A percentile compares a stretch with the other conserved stretches of the same genome.
phyloP scores from a whole-genome alignment of 1,140 invertebrate genomes.

The Antheraea mylitta region DNA sequence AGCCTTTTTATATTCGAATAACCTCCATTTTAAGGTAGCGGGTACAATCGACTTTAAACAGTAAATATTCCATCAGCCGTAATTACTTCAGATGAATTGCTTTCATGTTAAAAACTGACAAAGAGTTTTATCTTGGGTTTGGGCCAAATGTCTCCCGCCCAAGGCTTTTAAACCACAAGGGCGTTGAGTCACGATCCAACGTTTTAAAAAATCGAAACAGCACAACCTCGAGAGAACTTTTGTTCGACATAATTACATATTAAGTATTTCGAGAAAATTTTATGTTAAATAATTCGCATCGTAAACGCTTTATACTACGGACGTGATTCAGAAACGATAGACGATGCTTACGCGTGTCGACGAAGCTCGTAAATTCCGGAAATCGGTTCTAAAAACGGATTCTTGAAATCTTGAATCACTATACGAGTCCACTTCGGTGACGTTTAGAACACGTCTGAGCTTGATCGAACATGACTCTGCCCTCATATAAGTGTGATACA shows the following conservation, averaged over 20 bases:
- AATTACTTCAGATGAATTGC: constrained; percentile 29
- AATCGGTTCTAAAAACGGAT: constrained; percentile 8
- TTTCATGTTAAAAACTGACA: constrained; percentile 15
- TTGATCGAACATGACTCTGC: constrained; percentile 48
- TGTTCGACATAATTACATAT: constrained; percentile 27
- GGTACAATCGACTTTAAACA: background rate
- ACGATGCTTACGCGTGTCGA: constrained; percentile 38
- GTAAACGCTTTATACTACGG: constrained; percentile 6
- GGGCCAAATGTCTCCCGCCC: constrained; percentile 32
- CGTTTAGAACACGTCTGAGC: constrained; percentile 62
- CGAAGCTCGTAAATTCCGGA: constrained; percentile 15
- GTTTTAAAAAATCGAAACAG: constrained; percentile 28
- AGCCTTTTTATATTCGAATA: background rate
- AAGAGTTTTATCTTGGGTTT: constrained; percentile 24
- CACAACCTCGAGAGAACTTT: constrained; percentile 13
- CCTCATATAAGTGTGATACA: constrained; percentile 31
- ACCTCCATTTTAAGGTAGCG: background rate
- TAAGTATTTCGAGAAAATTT: background rate
- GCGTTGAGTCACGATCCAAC: constrained; percentile 33
- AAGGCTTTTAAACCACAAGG: constrained; percentile 30
- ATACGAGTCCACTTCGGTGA: constrained; percentile 35
- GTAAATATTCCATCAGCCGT: constrained; percentile 3
- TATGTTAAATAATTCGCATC: background rate
- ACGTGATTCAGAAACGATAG: constrained; percentile 43
- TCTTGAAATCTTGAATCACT: constrained; percentile 2